Base-by-base conservation (phyloP, 2,797 vertebrate genomes). In the Neoniphon sammara region DNA sequence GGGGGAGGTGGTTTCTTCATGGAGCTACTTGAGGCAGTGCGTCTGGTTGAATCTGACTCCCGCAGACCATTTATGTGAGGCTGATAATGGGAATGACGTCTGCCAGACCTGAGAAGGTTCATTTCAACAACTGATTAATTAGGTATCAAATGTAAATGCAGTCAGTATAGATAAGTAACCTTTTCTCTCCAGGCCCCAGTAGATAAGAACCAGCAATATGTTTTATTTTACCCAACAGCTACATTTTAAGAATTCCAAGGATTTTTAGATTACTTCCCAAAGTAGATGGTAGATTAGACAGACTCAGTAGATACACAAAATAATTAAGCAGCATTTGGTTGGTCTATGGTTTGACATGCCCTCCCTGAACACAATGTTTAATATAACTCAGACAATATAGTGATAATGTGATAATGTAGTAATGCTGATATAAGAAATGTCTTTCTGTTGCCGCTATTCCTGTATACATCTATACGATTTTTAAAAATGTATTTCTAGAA, bases 81-180 rank as follows among this genome's bases (percentile, higher is more conserved):
- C 10, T 58, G 79, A 68, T 75, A 79, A 70, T 64, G 67, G 55
- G 64, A 21, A 4, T 18, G 31, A 69, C 39, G 12, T 81, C 71
- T 88, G 7, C 18, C 57, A 49, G 84, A 75, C 70, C 92, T 93
- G 73, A 20, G 39, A 14, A 80, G 69, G 58, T 69, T 70, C 77
- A 77, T 61, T 65, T 64, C 27, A 62, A 59, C 15, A 72, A 46
- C 0, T 11, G 17, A 65, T 67, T 55, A 47, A 54, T 69, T 6
- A 36, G 61, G 70, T 21, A 18, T 25, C 31, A 34, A 34, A 34
- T 2, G 71, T 10, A 57, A 30, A 75, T n/a, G 25, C 46, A 67
- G 49, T 68, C 81, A 88, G 64, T 7, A 55, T 34, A 59, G 20
- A 18, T 11, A 39, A 60, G 4, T 15, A 14, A 20, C 1, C 34